Conservation (phyloP, 2,113 vertebrate genomes). For the Gavialis gangeticus region DNA sequence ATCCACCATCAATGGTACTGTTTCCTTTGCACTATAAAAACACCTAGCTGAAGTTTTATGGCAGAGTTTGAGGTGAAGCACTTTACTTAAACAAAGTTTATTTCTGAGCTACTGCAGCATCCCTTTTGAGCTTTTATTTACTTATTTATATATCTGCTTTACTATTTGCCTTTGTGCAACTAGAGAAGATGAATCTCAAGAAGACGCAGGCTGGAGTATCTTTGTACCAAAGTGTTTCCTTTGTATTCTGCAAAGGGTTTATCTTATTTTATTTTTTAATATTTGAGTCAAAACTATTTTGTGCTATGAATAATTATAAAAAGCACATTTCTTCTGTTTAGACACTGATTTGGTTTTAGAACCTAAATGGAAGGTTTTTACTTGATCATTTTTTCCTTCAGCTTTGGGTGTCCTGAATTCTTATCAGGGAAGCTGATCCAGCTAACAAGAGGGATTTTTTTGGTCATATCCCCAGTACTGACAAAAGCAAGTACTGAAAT, state of each 20-base stretch:
- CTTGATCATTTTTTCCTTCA: background rate
- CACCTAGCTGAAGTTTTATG: background rate
- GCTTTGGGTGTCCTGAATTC: background rate
- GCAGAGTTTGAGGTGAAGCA: fast-evolving
- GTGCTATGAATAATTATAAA: background rate
- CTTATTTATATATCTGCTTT: background rate
- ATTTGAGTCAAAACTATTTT: background rate
- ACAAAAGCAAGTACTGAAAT: background rate
- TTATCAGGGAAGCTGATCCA: background rate
- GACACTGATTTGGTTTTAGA: background rate
- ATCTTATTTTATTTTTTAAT: background rate
- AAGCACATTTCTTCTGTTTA: background rate
- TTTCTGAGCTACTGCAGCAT: background rate
- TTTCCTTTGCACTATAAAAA: background rate
- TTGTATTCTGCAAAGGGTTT: background rate
- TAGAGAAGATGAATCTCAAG: background rate
- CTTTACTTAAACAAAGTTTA: background rate
- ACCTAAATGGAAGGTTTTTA: background rate
- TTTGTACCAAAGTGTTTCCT: background rate
- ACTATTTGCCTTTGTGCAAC: background rate
- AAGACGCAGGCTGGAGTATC: background rate
- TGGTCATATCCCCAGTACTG: background rate
- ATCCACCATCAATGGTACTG: background rate
- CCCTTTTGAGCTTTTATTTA: background rate
- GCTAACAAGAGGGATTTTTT: background rate